phyloP scores from a whole-genome alignment of 92 coral and sea anemone species.

The Scolanthus callimorphus region DNA sequence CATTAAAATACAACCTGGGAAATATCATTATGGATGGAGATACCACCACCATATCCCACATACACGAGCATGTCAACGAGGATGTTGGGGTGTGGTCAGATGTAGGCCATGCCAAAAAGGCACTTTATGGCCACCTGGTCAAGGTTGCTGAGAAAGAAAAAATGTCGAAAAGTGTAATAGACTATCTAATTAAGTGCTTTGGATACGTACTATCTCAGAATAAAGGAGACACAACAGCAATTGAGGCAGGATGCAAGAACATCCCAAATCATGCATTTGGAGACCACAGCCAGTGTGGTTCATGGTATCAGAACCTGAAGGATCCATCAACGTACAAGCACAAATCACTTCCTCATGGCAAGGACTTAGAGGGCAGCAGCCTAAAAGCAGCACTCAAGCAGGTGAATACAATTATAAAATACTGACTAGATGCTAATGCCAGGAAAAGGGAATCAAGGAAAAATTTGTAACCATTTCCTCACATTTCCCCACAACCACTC shows the following conservation, averaged over 20 bases:
- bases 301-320: constrained; percentile 13
- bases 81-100: constrained; percentile 13
- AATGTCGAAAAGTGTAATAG: constrained; percentile 10
- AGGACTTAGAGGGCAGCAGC: constrained; percentile 25
- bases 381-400: constrained; percentile 20
- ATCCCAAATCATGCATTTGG: constrained; percentile 31
- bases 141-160: neutral
- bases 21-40: constrained; percentile 42
- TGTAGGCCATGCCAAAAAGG: constrained; percentile 12
- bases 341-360: constrained; percentile 19
- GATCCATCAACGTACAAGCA: constrained; percentile 12
- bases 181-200: constrained; percentile 30
- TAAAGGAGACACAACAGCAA: constrained; percentile 27
- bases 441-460: no score
- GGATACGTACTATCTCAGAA: constrained; percentile 27
- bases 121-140: constrained; percentile 3
- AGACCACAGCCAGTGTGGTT: constrained; percentile 29
- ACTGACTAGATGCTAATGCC: no score
- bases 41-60: constrained; percentile 20
- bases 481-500: no score
- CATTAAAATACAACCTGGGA: no score
- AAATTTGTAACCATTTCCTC: neutral
- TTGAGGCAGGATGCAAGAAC: constrained; percentile 11
- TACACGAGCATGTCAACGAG: constrained; percentile 15
- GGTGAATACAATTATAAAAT: constrained; percentile 5